Percentiles rank a stretch among this genome's conserved stretches.
Conservation (phyloP, 2,888 invertebrate genomes). For the Hirtodrosophila duncani region DNA sequence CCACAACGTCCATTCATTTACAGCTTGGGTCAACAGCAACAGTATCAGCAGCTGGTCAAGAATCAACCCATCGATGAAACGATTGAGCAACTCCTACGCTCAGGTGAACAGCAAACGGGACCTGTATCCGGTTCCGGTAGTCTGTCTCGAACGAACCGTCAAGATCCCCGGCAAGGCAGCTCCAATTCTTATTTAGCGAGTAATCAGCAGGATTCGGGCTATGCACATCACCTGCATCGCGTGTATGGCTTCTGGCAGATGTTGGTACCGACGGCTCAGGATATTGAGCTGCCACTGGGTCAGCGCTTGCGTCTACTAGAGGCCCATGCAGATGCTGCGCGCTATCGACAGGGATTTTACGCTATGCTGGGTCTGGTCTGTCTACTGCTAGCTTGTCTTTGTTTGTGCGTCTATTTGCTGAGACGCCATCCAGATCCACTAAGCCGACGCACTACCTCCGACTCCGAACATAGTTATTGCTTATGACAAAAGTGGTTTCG, state of each 20-base stretch:
- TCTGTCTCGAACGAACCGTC: slow-evolving; percentile 63
- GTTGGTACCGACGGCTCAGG: slow-evolving; percentile 66
- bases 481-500: slow-evolving; percentile 78
- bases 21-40: slow-evolving; percentile 65
- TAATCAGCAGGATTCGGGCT: slow-evolving; percentile 68
- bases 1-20: slow-evolving; percentile 72
- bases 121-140: slow-evolving; percentile 28
- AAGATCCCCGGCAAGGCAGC: slow-evolving; percentile 48
- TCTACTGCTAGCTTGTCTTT: slow-evolving; percentile 72
- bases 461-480: slow-evolving; percentile 41
- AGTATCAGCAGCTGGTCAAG: slow-evolving; percentile 11
- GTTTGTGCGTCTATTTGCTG: slow-evolving; percentile 76
- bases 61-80: slow-evolving; percentile 61
- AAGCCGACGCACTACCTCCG: slow-evolving; percentile 39
- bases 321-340: slow-evolving; percentile 74
- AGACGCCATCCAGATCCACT: slow-evolving; percentile 73
- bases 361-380: slow-evolving; percentile 76
- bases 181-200: slow-evolving; percentile 45
- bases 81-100: slow-evolving; percentile 72
- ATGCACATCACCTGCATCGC: slow-evolving; percentile 72
- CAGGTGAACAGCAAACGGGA: slow-evolving; percentile 26
- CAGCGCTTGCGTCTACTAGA: slow-evolving; percentile 68
- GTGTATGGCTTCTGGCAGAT: slow-evolving; percentile 77
- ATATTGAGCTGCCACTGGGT: slow-evolving; percentile 42
- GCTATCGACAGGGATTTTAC: slow-evolving; percentile 78